Conservation (phyloP, 2,797 vertebrate genomes). For the Falco novaeseelandiae region DNA sequence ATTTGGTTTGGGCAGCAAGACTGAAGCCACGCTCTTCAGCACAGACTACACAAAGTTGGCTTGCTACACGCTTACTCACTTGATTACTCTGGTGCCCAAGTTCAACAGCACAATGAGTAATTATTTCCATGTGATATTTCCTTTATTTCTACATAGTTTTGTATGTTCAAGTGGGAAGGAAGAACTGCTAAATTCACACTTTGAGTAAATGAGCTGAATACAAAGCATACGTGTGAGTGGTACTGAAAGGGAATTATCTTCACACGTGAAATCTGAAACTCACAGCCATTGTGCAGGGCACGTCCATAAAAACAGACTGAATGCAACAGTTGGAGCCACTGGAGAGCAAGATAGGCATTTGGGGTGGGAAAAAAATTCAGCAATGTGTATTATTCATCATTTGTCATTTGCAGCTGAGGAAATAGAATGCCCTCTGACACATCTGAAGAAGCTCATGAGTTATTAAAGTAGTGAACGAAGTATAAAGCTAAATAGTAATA, state of each 20-base stretch:
- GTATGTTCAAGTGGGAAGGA: background rate
- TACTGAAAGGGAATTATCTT: background rate
- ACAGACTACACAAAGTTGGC: background rate
- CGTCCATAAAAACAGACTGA: background rate
- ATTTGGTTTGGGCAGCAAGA: background rate
- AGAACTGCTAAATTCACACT: background rate
- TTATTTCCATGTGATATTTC: background rate
- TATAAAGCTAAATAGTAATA: conserved; percentile 73
- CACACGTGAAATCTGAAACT: background rate
- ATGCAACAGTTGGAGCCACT: background rate
- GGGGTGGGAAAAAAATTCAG: background rate
- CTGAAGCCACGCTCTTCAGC: background rate
- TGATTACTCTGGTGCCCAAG: background rate
- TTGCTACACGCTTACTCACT: background rate
- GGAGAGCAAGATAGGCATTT: background rate
- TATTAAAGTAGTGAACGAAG: conserved; percentile 69
- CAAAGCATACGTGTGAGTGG: background rate
- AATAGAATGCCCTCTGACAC: conserved; percentile 58
- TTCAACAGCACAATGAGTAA: background rate
- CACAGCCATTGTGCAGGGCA: background rate
- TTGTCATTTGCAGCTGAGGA: conserved; percentile 68
- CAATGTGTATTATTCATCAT: conserved; percentile 63
- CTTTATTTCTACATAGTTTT: background rate
- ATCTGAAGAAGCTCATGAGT: conserved; percentile 69
- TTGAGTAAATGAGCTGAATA: background rate